Percentiles rank a stretch among this genome's conserved stretches.
These are phyloP conservation scores for Alviniconcha strummeri DNA, from an alignment of 2,888 invertebrate species.

Conservation along the genomic window DNA sequence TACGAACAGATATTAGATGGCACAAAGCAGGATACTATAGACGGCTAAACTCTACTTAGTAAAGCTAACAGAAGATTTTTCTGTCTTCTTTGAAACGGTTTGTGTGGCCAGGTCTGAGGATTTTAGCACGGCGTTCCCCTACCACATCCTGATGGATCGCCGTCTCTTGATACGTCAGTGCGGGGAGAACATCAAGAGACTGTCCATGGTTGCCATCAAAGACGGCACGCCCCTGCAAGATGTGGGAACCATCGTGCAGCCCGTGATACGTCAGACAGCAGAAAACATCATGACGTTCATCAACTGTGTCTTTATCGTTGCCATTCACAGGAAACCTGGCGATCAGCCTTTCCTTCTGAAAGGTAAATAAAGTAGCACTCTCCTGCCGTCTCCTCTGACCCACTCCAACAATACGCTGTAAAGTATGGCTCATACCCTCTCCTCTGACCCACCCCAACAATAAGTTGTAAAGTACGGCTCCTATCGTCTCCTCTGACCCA, in stretches of 20 bases:
- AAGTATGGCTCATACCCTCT: too few species aligned
- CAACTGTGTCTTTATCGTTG: constrained; percentile 63
- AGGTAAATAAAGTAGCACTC: constrained; percentile 2
- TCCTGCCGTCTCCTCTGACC: too few species aligned
- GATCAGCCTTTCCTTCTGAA: constrained; percentile 19
- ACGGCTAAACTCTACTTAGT: too few species aligned
- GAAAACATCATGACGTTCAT: constrained; percentile 62
- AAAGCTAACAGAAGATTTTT: too few species aligned
- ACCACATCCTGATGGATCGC: constrained; percentile 66
- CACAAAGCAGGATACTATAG: too few species aligned
- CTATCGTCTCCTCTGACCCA: too few species aligned
- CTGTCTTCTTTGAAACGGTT: too few species aligned
- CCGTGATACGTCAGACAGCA: constrained; percentile 58
- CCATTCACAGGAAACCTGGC: constrained; percentile 36
- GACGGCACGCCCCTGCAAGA: constrained; percentile 25
- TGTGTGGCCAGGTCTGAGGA: constrained; percentile 44
- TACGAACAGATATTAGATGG: too few species aligned
- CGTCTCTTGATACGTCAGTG: constrained; percentile 38
- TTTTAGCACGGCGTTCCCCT: constrained; percentile 67
- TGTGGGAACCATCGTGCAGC: constrained; percentile 58
- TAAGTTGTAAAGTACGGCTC: too few species aligned
- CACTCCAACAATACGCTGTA: too few species aligned
- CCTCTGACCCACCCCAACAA: too few species aligned
- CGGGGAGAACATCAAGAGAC: background rate
- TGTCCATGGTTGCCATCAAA: background rate